Evolutionary conservation across 1,140 invertebrate genomes (phyloP), one percentile per base, ranked within the genome.

Genomic region (Hypothenemus hampei): DNA sequence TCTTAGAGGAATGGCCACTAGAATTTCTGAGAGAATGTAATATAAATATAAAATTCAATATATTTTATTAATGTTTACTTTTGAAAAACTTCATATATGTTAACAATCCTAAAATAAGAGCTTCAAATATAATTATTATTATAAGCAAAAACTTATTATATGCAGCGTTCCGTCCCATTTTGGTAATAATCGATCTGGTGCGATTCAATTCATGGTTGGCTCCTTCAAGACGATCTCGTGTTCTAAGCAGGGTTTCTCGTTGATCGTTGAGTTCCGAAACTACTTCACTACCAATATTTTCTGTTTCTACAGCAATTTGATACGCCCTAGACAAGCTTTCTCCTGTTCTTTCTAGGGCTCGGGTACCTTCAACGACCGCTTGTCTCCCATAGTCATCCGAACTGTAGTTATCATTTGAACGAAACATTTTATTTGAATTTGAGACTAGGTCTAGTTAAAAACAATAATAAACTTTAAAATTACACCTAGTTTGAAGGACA

Each of bases 1-100:
- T 63, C 73, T 98, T 56, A 78, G 91, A 62, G 86, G 87, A 72
- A 81, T 97, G 55, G 89, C 90, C 24, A 80, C 81, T 52, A 78
- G 87, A 67, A 76, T 91, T 10, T 83, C 89, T 1, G 86, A 92
- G 73, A 80, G 89, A 69, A 86, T 94, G 71, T 95, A 77, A 82
- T 61, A 50, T 37, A 3, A 37, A 8, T 13, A 37, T 37, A 37
- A 37, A 4, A 37, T 37, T 1, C 13, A 13, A 11, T 31, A 37
- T 37, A 37, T 37, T 37, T 23, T 22, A 13, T n/a, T 22, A 43
- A 7, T 4, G 11, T 43, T 52, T 39, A 36, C 45, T 29, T 18
- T 55, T 56, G 20, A 60, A 46, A 57, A 62, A 63, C 26, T 53
- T 63, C 22, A 24, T 23, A 40, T 50, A 50, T 15, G 16, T 24